phyloP scores from a whole-genome alignment of 2,888 invertebrate species.

The Diloba caeruleocephala region DNA sequence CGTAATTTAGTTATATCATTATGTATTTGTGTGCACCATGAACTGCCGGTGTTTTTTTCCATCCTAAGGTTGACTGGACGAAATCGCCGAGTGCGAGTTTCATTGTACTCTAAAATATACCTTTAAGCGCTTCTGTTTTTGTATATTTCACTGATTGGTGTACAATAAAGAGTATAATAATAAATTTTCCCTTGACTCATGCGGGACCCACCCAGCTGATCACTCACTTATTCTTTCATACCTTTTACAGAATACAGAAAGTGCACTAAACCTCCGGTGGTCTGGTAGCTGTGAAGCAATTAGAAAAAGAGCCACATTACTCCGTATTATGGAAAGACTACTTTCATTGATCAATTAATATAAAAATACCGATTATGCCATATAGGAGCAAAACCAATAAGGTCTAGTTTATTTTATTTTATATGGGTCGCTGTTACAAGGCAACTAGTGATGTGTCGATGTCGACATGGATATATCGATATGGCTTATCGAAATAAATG shows the following conservation, averaged over 20 bases:
- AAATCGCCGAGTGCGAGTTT: no score
- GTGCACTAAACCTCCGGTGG: slow-evolving; percentile 1
- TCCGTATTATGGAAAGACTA: slow-evolving; percentile 18
- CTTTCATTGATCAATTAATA: slow-evolving; percentile 56
- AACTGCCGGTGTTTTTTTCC: no score
- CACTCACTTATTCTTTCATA: neutral
- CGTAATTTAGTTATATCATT: no score
- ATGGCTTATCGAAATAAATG: no score
- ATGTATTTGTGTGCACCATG: no score
- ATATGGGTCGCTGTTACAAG: slow-evolving; percentile 33
- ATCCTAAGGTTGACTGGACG: no score
- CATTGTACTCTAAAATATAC: no score
- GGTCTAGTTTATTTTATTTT: slow-evolving; percentile 22
- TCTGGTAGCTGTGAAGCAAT: slow-evolving; percentile 30
- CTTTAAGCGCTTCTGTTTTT: no score
- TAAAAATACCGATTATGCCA: slow-evolving; percentile 39
- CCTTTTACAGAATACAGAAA: slow-evolving; percentile 21
- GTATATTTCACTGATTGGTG: no score
- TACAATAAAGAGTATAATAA: no score
- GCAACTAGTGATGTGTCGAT: slow-evolving; percentile 34
- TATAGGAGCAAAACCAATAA: slow-evolving; percentile 31
- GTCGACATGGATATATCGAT: no score
- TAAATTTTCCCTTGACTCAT: slow-evolving; percentile 1
- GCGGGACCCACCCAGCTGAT: neutral
- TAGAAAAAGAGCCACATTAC: slow-evolving; percentile 35